Base-by-base conservation (phyloP, 2,888 invertebrate genomes). In the Tholera decimalis region DNA sequence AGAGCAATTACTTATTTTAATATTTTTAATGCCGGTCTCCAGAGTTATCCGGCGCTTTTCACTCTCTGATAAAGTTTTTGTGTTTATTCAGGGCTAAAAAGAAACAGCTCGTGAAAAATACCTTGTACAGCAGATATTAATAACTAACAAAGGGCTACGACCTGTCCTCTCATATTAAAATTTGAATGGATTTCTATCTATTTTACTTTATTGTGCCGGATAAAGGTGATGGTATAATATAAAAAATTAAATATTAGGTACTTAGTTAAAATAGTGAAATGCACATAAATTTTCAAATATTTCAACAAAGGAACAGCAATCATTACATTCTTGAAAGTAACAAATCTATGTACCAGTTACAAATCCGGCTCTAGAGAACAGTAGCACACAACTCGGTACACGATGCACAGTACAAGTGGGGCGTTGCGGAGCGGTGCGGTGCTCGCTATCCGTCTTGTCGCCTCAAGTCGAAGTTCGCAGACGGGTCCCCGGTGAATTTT, bases 1-100 rank as follows among this genome's bases (percentile, higher is more conserved):
- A 89, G 88, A 91, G 89, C 92, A 93, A 93, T 94, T 91, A 93
- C 92, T 92, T 92, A 92, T 91, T 93, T 92, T 92, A 91, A 92
- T 92, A 93, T 92, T 91, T 92, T 93, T 91, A 92, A 92, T 91
- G 87, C 89, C 86, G 76, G 84, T 87, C 89, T 85, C 86, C 80
- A 77, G 80, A 83, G 83, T 81, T 83, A 84, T 76, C 83, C 83
- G 79, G 80, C 84, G 83, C 84, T 84, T 88, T 88, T 88, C 86
- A 83, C 83, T 86, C 83, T 83, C 84, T 85, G 83, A 88, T 84
- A 85, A 87, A 87, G 86, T 84, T 83, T 80, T 76, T 83, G 77
- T 86, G 86, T 88, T 89, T 85, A 87, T 87, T 89, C 85, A 87
- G 75, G 80, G 82, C 75, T 82, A 80, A 84, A 84, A 84, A 68